Evolutionary conservation across 2,797 vertebrate genomes (phyloP).

Genomic region (Coregonus ussuriensis): DNA sequence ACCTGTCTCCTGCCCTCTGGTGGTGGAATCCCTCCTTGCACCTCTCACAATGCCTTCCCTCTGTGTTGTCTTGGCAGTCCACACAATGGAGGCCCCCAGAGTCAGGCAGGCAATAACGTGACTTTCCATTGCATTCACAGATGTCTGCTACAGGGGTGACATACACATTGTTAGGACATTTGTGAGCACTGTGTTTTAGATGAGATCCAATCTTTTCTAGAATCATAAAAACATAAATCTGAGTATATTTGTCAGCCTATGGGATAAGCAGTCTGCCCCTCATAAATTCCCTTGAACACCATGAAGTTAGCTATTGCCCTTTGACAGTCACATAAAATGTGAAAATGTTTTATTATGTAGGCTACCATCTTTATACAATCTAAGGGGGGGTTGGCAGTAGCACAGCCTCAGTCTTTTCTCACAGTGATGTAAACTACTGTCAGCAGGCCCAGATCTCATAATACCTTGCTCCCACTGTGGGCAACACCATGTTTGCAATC

Average conservation of each 20-base stretch:
- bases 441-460: background rate
- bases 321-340: background rate
- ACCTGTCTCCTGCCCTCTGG: conserved; percentile 65
- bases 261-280: background rate
- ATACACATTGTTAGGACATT: background rate
- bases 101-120: conserved; percentile 81
- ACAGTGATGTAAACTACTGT: background rate
- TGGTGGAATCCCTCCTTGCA: conserved; percentile 84
- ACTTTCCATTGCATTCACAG: conserved; percentile 85
- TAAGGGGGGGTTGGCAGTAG: background rate
- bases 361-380: background rate
- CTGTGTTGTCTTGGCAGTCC: conserved; percentile 83
- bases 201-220: background rate
- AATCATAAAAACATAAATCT: background rate
- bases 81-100: conserved; percentile 80
- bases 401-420: background rate
- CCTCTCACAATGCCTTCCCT: conserved; percentile 82
- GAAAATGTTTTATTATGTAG: background rate
- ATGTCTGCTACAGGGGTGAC: conserved; percentile 29
- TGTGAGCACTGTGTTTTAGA: background rate
- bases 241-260: background rate
- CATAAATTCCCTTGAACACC: background rate
- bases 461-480: background rate
- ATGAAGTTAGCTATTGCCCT: background rate
- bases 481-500: background rate